phyloP scores from a whole-genome alignment of 2,888 invertebrate species.

The Andrena praecox region DNA sequence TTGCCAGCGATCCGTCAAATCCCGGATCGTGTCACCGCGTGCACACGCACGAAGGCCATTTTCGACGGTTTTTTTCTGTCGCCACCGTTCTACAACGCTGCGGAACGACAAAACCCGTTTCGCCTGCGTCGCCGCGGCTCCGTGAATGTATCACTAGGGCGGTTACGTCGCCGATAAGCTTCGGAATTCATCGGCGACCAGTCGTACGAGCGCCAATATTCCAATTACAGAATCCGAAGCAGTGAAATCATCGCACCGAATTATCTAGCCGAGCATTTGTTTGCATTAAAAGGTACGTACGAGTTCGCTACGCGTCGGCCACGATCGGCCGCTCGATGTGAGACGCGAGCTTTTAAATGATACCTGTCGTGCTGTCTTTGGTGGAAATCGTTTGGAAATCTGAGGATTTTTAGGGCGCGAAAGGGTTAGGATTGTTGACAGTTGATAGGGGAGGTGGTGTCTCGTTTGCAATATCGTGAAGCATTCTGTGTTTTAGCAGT shows the following conservation, averaged over 20 bases:
- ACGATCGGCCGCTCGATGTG: neutral
- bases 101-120: constrained; percentile 61
- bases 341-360: neutral
- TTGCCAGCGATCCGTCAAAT: constrained; percentile 49
- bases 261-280: constrained; percentile 48
- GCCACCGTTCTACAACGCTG: constrained; percentile 43
- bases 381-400: neutral
- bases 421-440: no score
- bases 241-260: constrained; percentile 51
- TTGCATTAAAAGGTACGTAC: constrained; percentile 50
- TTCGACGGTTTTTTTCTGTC: constrained; percentile 19
- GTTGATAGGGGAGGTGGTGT: no score
- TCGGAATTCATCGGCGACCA: constrained; percentile 43
- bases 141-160: constrained; percentile 61
- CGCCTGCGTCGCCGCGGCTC: constrained; percentile 26
- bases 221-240: constrained; percentile 58
- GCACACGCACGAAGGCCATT: constrained; percentile 23
- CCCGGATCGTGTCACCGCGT: constrained; percentile 11
- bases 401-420: neutral
- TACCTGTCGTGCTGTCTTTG: neutral
- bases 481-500: no score
- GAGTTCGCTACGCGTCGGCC: constrained; percentile 17
- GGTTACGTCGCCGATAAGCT: constrained; percentile 65
- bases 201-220: constrained; percentile 47
- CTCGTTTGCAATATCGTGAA: no score